Conservation (phyloP, 2,113 vertebrate species). For the Heterotilapia buettikoferi region DNA sequence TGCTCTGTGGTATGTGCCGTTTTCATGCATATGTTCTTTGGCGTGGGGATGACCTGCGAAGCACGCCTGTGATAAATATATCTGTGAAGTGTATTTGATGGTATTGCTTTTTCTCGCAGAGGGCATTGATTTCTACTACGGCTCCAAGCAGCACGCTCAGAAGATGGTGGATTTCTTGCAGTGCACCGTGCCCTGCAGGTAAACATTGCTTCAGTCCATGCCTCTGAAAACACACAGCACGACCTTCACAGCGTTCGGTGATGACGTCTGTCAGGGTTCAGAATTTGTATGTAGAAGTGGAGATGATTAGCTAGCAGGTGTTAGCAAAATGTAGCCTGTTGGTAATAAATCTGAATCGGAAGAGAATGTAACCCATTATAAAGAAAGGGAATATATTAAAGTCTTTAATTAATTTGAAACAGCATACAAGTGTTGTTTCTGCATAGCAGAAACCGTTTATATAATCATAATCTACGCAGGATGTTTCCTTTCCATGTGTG, state of each 20-base stretch:
- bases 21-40: background rate
- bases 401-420: background rate
- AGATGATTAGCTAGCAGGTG: background rate
- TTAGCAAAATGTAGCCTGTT: background rate
- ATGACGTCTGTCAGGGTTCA: background rate
- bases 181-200: conserved; percentile 92
- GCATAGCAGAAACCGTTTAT: background rate
- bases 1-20: background rate
- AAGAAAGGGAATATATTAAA: background rate
- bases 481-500: background rate
- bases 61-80: background rate
- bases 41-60: background rate
- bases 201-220: background rate
- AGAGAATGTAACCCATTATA: background rate
- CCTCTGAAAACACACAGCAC: background rate
- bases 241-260: background rate
- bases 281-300: background rate
- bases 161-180: conserved; percentile 98
- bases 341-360: background rate
- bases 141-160: conserved; percentile 90
- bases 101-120: conserved; percentile 68
- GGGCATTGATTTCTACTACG: conserved; percentile 95
- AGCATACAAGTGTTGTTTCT: rapidly evolving
- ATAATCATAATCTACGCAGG: background rate
- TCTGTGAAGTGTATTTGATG: background rate